Evolutionary conservation across 1,140 invertebrate genomes (phyloP), one percentile per base, ranked within the genome.

Genomic region (Centruroides vittatus): DNA sequence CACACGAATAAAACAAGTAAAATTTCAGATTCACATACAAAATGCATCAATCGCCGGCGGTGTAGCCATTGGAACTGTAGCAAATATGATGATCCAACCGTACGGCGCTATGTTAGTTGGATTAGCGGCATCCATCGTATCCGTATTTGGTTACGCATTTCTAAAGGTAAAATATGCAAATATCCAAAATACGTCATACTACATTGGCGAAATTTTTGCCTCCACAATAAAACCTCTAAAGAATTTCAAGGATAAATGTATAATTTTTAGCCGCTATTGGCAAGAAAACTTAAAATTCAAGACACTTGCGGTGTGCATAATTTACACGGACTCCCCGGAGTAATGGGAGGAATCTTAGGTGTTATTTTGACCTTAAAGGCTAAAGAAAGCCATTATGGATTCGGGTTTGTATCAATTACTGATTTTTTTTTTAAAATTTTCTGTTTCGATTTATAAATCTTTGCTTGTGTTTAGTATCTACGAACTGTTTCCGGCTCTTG

Each of bases 301-400:
- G 93, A 97, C 73, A 96, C 93, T 3, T 97, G 93, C 71, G 94
- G 94, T 3, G 91, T 97, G 0, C 83, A 97, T 76, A 97, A 97
- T 75, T 80, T 98, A 9, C 93, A 98, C 70, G 94, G 93, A 0
- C 90, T 97, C 85, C 93, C 94, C 0, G 93, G 88, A 12, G 70
- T 97, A 3, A 74, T 93, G 13, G 90, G 87, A 5, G 92, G 83
- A 50, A 70, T 96, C 48, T 80, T 86, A 36, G 85, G 88, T 1
- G 82, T 83, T 1, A 69, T 93, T 12, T 83, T 86, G 69, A 86
- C 90, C 8, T 79, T 78, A 8, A 65, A 89, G 7, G 90, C 88
- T 2, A 81, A 79, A 4, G 76, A 79, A 57, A 69, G 73, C 3
- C 69, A 70, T 12, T 81, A 81, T 65, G 76, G 76, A 7, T 66